Evolutionary conservation across 2,797 vertebrate genomes (phyloP), one percentile per base, ranked within the genome.

Genomic region (Chiroxiphia lanceolata): DNA sequence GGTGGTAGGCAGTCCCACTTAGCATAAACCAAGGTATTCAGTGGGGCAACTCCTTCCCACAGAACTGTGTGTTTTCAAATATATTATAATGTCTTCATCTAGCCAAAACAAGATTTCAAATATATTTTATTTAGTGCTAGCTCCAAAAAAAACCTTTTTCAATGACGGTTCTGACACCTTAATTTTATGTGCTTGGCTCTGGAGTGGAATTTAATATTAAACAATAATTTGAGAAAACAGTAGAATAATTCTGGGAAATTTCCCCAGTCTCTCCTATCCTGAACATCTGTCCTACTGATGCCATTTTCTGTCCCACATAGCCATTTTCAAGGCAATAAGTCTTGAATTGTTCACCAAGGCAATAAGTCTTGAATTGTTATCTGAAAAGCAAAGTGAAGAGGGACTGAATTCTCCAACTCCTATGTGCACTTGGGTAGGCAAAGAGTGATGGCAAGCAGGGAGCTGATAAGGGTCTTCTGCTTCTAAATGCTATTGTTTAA

Each of bases 21-120:
- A 78, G 59, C 57, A 92, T 54, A 67, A 96, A 85, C 25, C 34
- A 93, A 94, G 6, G 8, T 23, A 79, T 51, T 83, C 91, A 80
- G 48, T 2, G 8, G 45, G 36, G 21, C 22, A 87, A 64, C 45
- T 82, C 22, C 3, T 29, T 92, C 67, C 16, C 34, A 67, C 13
- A 89, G 36, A 91, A 63, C 12, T 36, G 6, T 50, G 16, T 56
- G 22, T 40, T 86, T 95, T 82, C n/a, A 59, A 59, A 45, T 16
- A 11, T 38, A 56, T 68, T 69, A 19, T 25, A 69, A 27, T 40
- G 4, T 47, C 38, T 90, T 31, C 27, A 63, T 15, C 44, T 84
- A 84, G 60, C 27, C 51, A 45, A 67, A 90, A 87, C 7, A 82
- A 89, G 10, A 7, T 14, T 70, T 74, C 22, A 91, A 91, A 75